A percentile compares a stretch with the other conserved stretches of the same genome.
Conservation (phyloP, 1,140 invertebrate species). For the Meloidogyne exigua region DNA sequence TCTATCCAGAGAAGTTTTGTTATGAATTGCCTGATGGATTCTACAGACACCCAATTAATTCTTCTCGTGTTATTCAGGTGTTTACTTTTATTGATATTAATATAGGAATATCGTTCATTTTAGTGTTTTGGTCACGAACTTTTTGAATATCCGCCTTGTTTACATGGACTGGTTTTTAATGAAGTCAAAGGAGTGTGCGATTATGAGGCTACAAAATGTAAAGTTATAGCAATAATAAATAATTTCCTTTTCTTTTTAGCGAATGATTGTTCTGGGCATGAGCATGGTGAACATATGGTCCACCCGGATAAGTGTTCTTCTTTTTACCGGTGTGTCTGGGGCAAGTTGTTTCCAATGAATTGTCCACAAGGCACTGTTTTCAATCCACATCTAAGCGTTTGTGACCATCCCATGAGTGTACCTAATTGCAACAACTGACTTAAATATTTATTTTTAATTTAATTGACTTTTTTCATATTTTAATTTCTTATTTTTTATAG, state of each 20-base stretch:
- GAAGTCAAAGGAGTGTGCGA: constrained; percentile 3
- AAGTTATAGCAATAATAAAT: neutral
- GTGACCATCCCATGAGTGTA: constrained; percentile 23
- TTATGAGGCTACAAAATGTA: neutral
- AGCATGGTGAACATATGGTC: constrained; percentile 18
- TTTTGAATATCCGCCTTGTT: constrained; percentile 19
- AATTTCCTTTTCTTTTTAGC: neutral
- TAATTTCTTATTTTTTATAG: neutral
- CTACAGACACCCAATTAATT: constrained; percentile 5
- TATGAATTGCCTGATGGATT: constrained; percentile 18
- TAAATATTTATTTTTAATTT: neutral
- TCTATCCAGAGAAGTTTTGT: constrained; percentile 3
- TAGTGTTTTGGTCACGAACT: constrained; percentile 10
- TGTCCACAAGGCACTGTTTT: constrained; percentile 30
- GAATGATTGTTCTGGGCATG: neutral
- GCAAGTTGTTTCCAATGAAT: constrained; percentile 12
- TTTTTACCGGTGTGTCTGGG: constrained; percentile 33
- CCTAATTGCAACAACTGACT: neutral
- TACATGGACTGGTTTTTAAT: constrained; percentile 7
- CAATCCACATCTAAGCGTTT: constrained; percentile 24
- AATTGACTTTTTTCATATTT: neutral
- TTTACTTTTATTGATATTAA: neutral
- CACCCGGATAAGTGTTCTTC: neutral
- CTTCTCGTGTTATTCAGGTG: constrained; percentile 17
- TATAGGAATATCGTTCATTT: neutral